Evolutionary conservation across 1,140 invertebrate genomes (phyloP), one percentile per base, ranked within the genome.

Genomic region (Phymastichus coffea): DNA sequence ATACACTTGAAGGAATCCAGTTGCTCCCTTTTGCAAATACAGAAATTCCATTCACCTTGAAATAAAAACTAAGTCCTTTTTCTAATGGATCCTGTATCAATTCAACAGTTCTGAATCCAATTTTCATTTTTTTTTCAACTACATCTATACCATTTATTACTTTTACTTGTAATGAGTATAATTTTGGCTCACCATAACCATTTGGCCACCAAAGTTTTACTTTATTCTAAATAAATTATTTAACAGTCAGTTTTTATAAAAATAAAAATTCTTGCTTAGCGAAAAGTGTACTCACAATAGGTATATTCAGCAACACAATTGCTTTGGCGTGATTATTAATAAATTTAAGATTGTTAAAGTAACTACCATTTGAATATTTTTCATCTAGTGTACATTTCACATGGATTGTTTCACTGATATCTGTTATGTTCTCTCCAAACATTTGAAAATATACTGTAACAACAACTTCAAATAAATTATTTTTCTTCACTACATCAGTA

Each of bases 11-110:
- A 1, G 97, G 97, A 71, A 99, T 97, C 85, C 92, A 95, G 78
- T 99, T 99, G 22, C 92, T 91, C 20, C 95, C 97, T 81, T 99
- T 99, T 64, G 94, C 88, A 73, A 98, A 99, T n/a, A 99, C 88
- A 14, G 91, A 86, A 4, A 90, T 70, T 0, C 84, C 88, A 76
- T 99, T 99, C 1, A 99, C 82, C 67, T 84, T 83, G 67, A 98
- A 95, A 67, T 92, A 94, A 76, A 98, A 99, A 12, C 87, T 88
- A 1, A 89, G 77, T 23, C 95, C 95, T 76, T 79, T 69, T 78
- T 85, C 67, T 0, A 89, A 69, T 23, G 80, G 76, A 56, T 87
- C 82, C 75, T 95, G 87, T 19, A 92, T 71, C 0, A 95, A 71
- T 77, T 95, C 86, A 4, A 97, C 79, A 1, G 88, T 95, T 68